Conservation (phyloP, 2,888 invertebrate species). For the Dioctria linearis region DNA sequence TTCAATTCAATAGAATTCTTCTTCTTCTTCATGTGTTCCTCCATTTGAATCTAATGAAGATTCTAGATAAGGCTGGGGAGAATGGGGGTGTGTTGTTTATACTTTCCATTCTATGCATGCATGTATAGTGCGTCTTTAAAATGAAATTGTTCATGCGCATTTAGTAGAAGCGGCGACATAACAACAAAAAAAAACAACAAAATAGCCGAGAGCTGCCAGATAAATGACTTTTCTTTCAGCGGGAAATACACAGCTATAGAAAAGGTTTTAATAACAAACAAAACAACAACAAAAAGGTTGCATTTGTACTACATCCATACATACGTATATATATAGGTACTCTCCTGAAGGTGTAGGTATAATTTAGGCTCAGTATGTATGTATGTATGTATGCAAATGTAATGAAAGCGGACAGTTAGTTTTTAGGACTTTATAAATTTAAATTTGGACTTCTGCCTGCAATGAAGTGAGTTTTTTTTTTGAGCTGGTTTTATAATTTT, state of each 20-base stretch:
- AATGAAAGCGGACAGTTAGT: no score
- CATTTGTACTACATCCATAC: no score
- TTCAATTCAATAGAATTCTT: constrained; percentile 46
- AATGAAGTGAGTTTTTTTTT: no score
- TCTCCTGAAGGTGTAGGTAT: no score
- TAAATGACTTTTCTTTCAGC: constrained; percentile 34
- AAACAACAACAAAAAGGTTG: not conserved
- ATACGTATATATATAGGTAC: no score
- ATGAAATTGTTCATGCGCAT: constrained; percentile 47
- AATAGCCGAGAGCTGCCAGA: constrained; percentile 29
- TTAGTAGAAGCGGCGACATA: constrained; percentile 10
- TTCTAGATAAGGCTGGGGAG: not conserved
- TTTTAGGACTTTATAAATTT: no score
- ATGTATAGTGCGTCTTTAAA: constrained; percentile 13
- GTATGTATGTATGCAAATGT: no score
- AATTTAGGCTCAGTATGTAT: no score
- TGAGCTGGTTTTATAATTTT: no score
- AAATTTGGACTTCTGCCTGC: no score
- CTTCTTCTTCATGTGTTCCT: constrained; percentile 10
- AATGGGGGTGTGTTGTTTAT: not conserved
- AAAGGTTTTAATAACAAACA: not conserved
- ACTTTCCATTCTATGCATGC: not conserved
- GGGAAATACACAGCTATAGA: constrained; percentile 14
- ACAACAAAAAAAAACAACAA: not conserved
- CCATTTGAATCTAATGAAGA: constrained; percentile 28